These are phyloP conservation scores for Pristionchus pacificus DNA, from an alignment of 1,140 invertebrate genomes.

Conservation along the genomic window DNA sequence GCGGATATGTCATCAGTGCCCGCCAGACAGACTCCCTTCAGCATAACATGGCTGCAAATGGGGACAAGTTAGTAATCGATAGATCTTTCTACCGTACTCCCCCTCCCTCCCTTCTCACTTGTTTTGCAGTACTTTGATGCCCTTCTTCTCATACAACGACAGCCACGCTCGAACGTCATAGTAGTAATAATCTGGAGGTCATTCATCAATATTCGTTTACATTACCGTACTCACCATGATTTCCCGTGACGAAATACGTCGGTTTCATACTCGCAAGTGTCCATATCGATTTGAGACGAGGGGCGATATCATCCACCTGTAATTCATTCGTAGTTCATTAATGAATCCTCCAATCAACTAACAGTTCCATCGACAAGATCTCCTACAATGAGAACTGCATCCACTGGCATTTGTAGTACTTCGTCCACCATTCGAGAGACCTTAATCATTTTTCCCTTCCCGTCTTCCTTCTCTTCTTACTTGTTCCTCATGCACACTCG, in stretches of 20 bases:
- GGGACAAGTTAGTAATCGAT: neutral
- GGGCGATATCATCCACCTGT: neutral
- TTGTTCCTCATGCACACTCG: constrained; percentile 22
- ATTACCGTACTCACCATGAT: no score
- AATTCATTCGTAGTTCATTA: no score
- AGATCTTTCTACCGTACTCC: neutral
- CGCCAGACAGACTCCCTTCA: constrained; percentile 34
- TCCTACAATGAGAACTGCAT: constrained; percentile 37
- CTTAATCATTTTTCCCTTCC: neutral
- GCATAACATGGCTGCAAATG: constrained; percentile 24
- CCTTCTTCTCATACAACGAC: constrained; percentile 21
- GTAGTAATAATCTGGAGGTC: constrained; percentile 37
- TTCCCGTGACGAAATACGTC: constrained; percentile 31
- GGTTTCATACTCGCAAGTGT: neutral
- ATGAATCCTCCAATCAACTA: neutral
- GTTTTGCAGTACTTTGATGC: constrained; percentile 34
- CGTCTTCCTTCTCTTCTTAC: neutral
- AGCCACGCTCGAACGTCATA: constrained; percentile 33
- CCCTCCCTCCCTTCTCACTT: constrained; percentile 13
- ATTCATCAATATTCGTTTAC: no score
- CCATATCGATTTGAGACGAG: neutral
- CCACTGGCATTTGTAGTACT: constrained; percentile 27
- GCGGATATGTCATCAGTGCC: constrained; percentile 38
- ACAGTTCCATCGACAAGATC: constrained; percentile 37
- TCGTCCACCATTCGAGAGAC: constrained; percentile 27